A percentile compares a stretch with the other conserved stretches of the same genome.
Conservation (phyloP, 1,140 invertebrate genomes). For the Orchestia grillus region DNA sequence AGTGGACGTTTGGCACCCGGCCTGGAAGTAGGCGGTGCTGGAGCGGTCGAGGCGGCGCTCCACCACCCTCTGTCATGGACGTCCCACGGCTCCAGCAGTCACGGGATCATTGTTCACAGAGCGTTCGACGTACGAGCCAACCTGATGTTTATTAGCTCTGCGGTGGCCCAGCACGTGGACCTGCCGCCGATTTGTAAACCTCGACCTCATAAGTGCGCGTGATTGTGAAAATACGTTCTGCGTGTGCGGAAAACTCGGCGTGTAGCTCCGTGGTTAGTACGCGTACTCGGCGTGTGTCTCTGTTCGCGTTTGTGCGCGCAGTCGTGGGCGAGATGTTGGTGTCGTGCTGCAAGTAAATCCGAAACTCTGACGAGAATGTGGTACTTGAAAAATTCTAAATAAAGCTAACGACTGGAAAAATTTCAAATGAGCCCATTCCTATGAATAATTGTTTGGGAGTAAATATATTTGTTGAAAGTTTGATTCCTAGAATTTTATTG, state of each 20-base stretch:
- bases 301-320: background rate
- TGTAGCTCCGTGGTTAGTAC: background rate
- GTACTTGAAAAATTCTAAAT: too few species aligned
- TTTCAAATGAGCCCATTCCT: background rate
- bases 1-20: background rate
- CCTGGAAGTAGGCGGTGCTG: background rate
- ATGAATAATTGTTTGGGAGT: background rate
- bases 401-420: background rate
- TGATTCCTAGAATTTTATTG: background rate
- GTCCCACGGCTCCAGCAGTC: background rate
- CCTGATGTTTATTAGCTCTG: conserved; percentile 9
- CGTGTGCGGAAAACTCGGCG: background rate
- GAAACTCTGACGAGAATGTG: too few species aligned
- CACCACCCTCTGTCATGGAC: background rate
- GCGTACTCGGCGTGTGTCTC: background rate
- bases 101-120: conserved; percentile 1
- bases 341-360: background rate
- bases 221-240: background rate
- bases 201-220: background rate
- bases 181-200: background rate
- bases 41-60: background rate
- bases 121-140: background rate
- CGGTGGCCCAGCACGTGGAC: background rate
- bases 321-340: background rate
- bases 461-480: background rate